Evolutionary conservation across 2,888 invertebrate species (phyloP).

Genomic region (Microchrysa polita): DNA sequence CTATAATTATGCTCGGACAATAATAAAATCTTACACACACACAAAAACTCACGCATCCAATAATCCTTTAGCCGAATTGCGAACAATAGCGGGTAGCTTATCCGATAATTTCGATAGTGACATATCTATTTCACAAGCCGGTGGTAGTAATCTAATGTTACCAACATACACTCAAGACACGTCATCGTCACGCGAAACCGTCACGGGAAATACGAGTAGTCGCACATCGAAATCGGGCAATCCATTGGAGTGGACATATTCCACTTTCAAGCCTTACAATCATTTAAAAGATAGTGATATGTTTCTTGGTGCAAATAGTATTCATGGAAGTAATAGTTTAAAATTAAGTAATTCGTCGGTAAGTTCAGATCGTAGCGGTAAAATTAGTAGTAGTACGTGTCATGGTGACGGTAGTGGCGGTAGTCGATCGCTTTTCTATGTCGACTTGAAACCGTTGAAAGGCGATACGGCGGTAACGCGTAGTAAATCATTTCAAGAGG

Average conservation of each 20-base stretch:
- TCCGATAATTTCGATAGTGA: slow-evolving; percentile 55
- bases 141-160: slow-evolving; percentile 27
- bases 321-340: slow-evolving; percentile 57
- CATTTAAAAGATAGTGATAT: slow-evolving; percentile 53
- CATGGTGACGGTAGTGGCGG: slow-evolving; percentile 37
- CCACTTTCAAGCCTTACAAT: slow-evolving; percentile 28
- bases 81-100: slow-evolving; percentile 55
- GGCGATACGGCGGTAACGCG: slow-evolving; percentile 56
- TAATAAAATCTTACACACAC: slow-evolving; percentile 29
- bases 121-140: slow-evolving; percentile 52
- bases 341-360: slow-evolving; percentile 64
- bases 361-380: slow-evolving; percentile 46
- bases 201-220: not conserved
- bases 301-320: slow-evolving; percentile 55
- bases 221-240: slow-evolving; percentile 18
- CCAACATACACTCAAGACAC: slow-evolving; percentile 12
- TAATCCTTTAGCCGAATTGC: slow-evolving; percentile 57
- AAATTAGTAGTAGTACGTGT: slow-evolving; percentile 22
- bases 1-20: not conserved
- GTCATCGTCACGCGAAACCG: slow-evolving; percentile 20
- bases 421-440: slow-evolving; percentile 36
- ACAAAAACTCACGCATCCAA: too few relatives aligned
- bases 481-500: slow-evolving; percentile 65
- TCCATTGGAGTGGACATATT: slow-evolving; percentile 13
- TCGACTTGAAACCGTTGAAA: slow-evolving; percentile 36